Conservation (phyloP, 2,797 vertebrate genomes). For the Aulostomus chinensis region DNA sequence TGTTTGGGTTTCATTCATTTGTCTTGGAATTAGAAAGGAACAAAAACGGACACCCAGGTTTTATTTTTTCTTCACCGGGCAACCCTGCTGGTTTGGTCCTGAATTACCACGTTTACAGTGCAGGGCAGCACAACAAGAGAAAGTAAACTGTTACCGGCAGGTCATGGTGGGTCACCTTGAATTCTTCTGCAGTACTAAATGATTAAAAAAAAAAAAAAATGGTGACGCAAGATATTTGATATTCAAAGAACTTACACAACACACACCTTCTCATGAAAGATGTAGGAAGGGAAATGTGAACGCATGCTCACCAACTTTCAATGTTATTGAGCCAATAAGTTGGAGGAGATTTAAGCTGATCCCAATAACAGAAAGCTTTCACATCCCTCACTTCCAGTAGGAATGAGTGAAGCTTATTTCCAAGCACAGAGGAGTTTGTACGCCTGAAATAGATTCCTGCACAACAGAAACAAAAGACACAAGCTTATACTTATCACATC, state of each 20-base stretch:
- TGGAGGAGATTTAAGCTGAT: conserved; percentile 25
- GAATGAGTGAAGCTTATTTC: conserved; percentile 22
- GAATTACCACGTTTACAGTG: no score
- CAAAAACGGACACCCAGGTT: no score
- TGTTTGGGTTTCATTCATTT: no score
- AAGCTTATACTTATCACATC: conserved; percentile 14
- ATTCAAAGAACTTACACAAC: not conserved
- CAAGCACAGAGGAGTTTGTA: conserved; percentile 16
- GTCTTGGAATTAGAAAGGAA: no score
- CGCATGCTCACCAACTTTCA: conserved; percentile 1
- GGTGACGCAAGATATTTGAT: no score
- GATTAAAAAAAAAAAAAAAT: no score
- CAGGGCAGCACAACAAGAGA: no score
- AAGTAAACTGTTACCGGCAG: no score
- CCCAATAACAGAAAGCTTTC: conserved; percentile 6
- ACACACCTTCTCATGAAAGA: conserved; percentile 26
- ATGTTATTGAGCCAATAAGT: conserved; percentile 9
- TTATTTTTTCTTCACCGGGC: no score
- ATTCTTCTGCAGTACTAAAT: no score
- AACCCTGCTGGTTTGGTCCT: no score
- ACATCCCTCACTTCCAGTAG: not conserved
- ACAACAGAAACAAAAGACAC: conserved; percentile 12
- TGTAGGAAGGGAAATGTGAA: conserved; percentile 15
- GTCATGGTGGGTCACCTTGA: no score
- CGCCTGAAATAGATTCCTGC: conserved; percentile 23